Evolutionary conservation across 2,888 invertebrate species (phyloP).

Genomic region (Antheraea assamensis): DNA sequence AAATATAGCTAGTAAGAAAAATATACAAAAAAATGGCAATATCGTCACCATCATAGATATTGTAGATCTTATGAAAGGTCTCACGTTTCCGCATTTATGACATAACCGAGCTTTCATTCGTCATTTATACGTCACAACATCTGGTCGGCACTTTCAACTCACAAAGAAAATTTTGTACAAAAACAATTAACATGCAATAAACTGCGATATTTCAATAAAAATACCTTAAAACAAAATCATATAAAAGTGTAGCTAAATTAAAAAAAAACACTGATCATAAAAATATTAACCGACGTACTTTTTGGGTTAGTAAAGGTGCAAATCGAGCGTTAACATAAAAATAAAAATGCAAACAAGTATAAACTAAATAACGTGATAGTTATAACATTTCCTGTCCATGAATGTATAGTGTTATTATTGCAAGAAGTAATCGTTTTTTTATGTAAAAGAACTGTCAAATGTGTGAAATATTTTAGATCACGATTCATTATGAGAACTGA

Average conservation of each 20-base stretch:
- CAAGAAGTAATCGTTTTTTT: constrained; percentile 11
- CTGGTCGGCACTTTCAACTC: constrained; percentile 46
- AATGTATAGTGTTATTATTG: constrained; percentile 67
- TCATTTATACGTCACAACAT: constrained; percentile 17
- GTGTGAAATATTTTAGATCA: neutral
- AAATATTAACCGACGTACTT: constrained; percentile 21
- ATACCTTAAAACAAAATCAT: neutral
- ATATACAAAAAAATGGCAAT: constrained; percentile 28
- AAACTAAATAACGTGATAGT: constrained; percentile 19
- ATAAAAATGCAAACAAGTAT: constrained; percentile 34
- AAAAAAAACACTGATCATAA: constrained; percentile 17
- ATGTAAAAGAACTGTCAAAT: neutral
- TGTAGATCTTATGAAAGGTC: constrained; percentile 56
- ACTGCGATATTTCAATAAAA: neutral
- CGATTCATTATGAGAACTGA: neutral
- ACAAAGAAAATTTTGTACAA: neutral
- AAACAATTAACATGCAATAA: neutral
- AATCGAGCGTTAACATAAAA: constrained; percentile 46
- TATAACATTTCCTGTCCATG: constrained; percentile 70
- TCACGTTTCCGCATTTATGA: constrained; percentile 53
- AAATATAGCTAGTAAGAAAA: constrained; percentile 26
- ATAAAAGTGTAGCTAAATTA: neutral
- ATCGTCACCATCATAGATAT: constrained; percentile 63
- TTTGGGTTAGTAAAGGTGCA: constrained; percentile 71
- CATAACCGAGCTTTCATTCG: constrained; percentile 21